Conservation (phyloP, 1,140 invertebrate species). For the Druon quercuslanigerum region DNA sequence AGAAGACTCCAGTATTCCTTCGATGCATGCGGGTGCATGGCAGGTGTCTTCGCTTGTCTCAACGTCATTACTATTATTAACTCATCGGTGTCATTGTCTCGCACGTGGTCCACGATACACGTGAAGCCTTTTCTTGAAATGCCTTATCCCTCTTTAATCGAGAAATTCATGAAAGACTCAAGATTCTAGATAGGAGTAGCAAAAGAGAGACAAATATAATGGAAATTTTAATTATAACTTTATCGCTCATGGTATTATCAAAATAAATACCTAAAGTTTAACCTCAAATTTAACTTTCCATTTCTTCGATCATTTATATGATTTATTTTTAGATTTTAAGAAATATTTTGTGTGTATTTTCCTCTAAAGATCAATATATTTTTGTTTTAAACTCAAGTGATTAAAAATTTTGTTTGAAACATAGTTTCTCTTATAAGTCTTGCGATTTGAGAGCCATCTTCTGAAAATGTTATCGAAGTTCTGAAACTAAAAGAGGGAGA, state of each 20-base stretch:
- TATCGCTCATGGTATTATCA: neutral
- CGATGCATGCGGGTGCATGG: conserved; percentile 62
- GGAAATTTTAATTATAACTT: neutral
- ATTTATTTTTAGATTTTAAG: no score
- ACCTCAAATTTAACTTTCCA: no score
- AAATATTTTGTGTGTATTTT: no score
- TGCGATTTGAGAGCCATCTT: no score
- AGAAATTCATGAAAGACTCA: neutral
- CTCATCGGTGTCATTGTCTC: conserved; percentile 44
- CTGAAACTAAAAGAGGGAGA: no score
- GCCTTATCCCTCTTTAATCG: conserved; percentile 7
- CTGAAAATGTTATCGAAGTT: no score
- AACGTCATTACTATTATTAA: conserved; percentile 65
- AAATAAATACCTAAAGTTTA: no score
- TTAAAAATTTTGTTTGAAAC: no score
- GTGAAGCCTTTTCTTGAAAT: conserved; percentile 20
- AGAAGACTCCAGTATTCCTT: conserved; percentile 33
- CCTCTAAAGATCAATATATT: no score
- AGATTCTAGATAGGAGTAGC: neutral
- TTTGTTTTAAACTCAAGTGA: no score
- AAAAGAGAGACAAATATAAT: neutral
- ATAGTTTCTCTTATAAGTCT: no score
- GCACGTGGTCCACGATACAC: conserved; percentile 15
- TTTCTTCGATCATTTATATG: no score
- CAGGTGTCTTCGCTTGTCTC: conserved; percentile 56